Evolutionary conservation across 2,113 vertebrate genomes (phyloP), one percentile per base, ranked within the genome.

Genomic region (Atractosteus spatula): DNA sequence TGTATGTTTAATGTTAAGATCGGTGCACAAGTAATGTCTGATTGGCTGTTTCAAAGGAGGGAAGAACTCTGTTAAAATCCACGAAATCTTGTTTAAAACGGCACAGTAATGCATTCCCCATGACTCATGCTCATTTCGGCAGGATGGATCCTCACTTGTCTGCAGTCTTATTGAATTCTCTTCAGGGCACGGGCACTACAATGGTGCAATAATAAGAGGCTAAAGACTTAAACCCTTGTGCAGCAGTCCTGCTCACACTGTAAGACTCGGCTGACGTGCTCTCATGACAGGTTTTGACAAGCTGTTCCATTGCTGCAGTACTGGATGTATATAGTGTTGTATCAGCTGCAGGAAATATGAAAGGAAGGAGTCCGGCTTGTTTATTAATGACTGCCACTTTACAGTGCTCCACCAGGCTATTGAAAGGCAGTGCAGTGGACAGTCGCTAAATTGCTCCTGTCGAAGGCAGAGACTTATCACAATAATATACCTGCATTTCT

Each of bases 11-110:
- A 29, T 2, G 29, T 29, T 29, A 29, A 29, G 29, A 29, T 29
- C 29, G 29, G 71, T 76, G 68, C 74, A 72, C 80, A 62, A 63
- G 74, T 78, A 82, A 82, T 76, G 71, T 74, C 41, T 77, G 77
- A 81, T 79, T 8, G 47, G 56, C 76, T 74, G 66, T 71, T 51
- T 51, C 10, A 51, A 29, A 8, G 29, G 13, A 66, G 72, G 29
- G 57, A 4, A 45, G 66, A 3, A 47, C 66, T 7, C 16, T 2
- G 45, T 0, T 7, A 44, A 29, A 8, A 3, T 65, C 8, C 4
- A 4, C 16, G 2, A n/a, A 3, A 44, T 51, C 43, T 14, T 16
- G 14, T 66, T 3, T 42, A 66, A 66, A 66, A 66, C 43, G 12
- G 42, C 41, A 8, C 8, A 7, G 7, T 14, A 8, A 41, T 12